Evolutionary conservation across 1,140 invertebrate genomes (phyloP).

Genomic region (Drosophila kepulauana): DNA sequence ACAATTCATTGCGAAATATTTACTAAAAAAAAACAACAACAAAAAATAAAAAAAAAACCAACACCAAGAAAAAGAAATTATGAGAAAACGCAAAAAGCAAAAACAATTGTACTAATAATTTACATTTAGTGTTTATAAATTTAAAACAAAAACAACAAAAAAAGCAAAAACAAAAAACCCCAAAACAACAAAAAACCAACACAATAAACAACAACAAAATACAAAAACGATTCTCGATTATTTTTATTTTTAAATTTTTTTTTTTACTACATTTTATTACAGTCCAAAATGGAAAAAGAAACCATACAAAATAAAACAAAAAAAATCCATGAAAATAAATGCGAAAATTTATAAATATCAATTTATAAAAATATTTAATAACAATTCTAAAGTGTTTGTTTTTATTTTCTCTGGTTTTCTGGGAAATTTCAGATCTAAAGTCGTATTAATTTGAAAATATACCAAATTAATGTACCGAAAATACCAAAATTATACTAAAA

Average conservation of each 20-base stretch:
- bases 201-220: slow-evolving; percentile 63
- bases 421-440: neutral
- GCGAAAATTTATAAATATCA: slow-evolving; percentile 22
- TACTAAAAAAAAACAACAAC: slow-evolving; percentile 40
- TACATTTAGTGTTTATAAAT: slow-evolving; percentile 63
- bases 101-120: slow-evolving; percentile 73
- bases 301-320: too few species aligned
- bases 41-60: neutral
- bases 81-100: slow-evolving; percentile 42
- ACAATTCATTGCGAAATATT: slow-evolving; percentile 60
- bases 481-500: too few species aligned
- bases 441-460: neutral
- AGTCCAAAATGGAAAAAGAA: slow-evolving; percentile 7
- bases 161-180: slow-evolving; percentile 39
- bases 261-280: slow-evolving; percentile 30
- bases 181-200: slow-evolving; percentile 40
- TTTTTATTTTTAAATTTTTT: slow-evolving; percentile 27
- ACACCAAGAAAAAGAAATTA: slow-evolving; percentile 16
- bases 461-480: too few species aligned
- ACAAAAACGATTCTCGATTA: slow-evolving; percentile 50
- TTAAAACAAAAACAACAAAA: slow-evolving; percentile 35
- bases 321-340: slow-evolving; percentile 3
- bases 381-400: slow-evolving; percentile 9
- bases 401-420: slow-evolving; percentile 1
- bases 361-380: slow-evolving; percentile 36